Evolutionary conservation across 1,140 invertebrate species (phyloP).

Genomic region (Eriocheir sinensis): DNA sequence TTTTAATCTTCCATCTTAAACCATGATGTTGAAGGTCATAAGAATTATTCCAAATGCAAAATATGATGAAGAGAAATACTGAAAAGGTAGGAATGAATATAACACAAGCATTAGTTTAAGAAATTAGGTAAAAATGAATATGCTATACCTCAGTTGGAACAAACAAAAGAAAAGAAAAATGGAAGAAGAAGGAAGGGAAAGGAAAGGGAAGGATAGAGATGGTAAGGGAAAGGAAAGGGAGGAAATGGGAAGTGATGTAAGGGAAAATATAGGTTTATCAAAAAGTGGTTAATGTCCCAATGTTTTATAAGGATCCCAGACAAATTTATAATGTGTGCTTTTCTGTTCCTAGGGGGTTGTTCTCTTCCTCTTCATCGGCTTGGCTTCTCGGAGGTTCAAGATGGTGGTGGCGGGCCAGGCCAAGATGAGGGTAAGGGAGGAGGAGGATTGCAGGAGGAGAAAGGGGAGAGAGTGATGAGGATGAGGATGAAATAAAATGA

Average conservation of each 20-base stretch:
- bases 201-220: background rate
- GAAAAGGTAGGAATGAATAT: background rate
- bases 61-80: background rate
- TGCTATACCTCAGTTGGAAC: background rate
- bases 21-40: no score
- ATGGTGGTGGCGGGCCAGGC: conserved; percentile 72
- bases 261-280: background rate
- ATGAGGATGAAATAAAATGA: no score
- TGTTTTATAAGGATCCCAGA: no score
- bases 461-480: no score
- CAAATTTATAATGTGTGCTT: no score
- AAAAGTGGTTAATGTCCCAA: background rate
- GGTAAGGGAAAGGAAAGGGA: background rate
- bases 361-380: conserved; percentile 72
- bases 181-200: background rate
- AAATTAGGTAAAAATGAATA: background rate
- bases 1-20: no score
- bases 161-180: no score
- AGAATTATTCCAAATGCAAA: no score
- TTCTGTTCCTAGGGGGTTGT: conserved; percentile 48
- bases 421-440: conserved; percentile 56
- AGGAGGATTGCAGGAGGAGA: no score
- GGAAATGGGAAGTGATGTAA: background rate
- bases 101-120: no score
- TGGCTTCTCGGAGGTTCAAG: conserved; percentile 64